phyloP scores from a whole-genome alignment of 92 coral and sea anemone genomes.

The Epizoanthus ramosus region DNA sequence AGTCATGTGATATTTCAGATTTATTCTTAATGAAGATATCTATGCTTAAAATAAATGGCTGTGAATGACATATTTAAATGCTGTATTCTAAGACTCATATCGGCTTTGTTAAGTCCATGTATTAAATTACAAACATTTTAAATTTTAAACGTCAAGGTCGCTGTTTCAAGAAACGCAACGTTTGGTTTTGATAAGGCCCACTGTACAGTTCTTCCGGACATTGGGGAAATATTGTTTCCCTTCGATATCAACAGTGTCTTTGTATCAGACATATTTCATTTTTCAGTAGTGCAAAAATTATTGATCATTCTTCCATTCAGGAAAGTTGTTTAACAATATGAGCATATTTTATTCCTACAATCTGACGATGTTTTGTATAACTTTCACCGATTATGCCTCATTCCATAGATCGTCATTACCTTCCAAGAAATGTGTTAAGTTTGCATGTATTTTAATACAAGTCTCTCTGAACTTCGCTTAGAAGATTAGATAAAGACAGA shows the following conservation, averaged over 20 bases:
- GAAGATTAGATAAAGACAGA: constrained; percentile 19
- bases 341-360: too few relatives aligned
- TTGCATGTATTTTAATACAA: constrained; percentile 15
- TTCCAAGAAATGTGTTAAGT: constrained; percentile 1
- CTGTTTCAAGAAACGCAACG: too few relatives aligned
- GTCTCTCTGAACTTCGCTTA: constrained; percentile 10
- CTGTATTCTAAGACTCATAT: background rate
- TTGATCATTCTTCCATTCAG: too few relatives aligned
- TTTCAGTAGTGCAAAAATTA: too few relatives aligned
- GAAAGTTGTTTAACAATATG: too few relatives aligned
- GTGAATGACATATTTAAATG: constrained; percentile 5
- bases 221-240: too few relatives aligned
- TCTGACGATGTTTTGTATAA: too few relatives aligned
- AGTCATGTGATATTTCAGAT: constrained; percentile 23
- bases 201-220: too few relatives aligned
- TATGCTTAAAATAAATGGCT: constrained; percentile 13
- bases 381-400: too few relatives aligned
- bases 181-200: background rate
- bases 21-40: constrained; percentile 2
- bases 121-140: background rate
- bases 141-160: constrained; percentile 7
- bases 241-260: too few relatives aligned
- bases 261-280: too few relatives aligned
- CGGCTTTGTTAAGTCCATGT: constrained; percentile 6
- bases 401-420: background rate